Conservation (phyloP, 2,797 vertebrate genomes). For the Podarcis siculus region DNA sequence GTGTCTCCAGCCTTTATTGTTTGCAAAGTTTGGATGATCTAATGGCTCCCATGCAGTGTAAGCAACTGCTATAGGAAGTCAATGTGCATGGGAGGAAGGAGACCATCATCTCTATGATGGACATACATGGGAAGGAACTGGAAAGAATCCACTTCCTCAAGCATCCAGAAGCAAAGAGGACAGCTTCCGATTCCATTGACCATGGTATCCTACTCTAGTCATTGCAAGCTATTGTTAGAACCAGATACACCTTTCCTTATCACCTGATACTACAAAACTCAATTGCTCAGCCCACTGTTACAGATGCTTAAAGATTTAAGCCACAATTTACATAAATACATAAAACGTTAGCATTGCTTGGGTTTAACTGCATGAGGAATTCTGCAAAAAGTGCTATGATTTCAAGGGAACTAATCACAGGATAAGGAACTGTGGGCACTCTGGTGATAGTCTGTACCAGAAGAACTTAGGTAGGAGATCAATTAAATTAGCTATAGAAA, state of each 20-base stretch:
- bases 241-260: slow-evolving; percentile 40
- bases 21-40: background rate
- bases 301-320: slow-evolving; percentile 6
- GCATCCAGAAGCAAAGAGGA: no score
- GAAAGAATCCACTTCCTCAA: background rate
- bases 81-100: background rate
- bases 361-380: background rate
- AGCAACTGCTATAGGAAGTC: background rate
- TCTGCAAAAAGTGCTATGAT: background rate
- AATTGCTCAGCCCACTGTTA: slow-evolving; percentile 19
- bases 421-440: background rate
- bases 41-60: background rate
- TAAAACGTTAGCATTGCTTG: slow-evolving; percentile 53
- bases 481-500: background rate
- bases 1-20: background rate
- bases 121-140: background rate
- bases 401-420: background rate
- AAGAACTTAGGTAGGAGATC: background rate
- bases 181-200: no score
- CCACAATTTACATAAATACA: slow-evolving; percentile 48
- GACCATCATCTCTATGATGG: background rate
- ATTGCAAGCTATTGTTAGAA: slow-evolving; percentile 12
- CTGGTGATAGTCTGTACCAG: background rate
- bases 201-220: no score
- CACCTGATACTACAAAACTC: slow-evolving; percentile 43